Percentiles rank a stretch among this genome's conserved stretches.
Conservation (phyloP, 2,888 invertebrate genomes). For the Lasioglossum marginatum region DNA sequence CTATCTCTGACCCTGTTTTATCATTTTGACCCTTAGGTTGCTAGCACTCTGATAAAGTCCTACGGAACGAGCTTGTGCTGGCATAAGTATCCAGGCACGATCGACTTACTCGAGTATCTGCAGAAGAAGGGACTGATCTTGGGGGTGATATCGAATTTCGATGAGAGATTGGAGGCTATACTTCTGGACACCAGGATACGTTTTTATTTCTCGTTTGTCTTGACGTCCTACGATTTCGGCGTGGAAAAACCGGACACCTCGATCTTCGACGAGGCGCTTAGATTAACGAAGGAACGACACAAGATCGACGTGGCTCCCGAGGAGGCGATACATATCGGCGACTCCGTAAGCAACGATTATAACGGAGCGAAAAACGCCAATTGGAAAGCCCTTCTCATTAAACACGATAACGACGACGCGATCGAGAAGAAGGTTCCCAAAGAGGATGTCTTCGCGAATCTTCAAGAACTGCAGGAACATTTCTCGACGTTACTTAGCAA, state of each 20-base stretch:
- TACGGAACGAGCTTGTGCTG: constrained; percentile 91
- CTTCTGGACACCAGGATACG: constrained; percentile 88
- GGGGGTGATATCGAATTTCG: constrained; percentile 95
- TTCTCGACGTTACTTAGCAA: constrained; percentile 58
- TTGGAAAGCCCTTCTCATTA: constrained; percentile 89
- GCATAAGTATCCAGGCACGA: constrained; percentile 88
- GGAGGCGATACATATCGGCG: constrained; percentile 93
- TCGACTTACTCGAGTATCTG: constrained; percentile 88
- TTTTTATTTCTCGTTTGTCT: constrained; percentile 91
- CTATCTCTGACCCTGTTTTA: constrained; percentile 67
- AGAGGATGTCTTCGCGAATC: constrained; percentile 68
- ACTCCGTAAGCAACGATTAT: constrained; percentile 91
- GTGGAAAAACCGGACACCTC: constrained; percentile 90
- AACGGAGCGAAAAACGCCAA: constrained; percentile 90
- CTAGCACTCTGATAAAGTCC: constrained; percentile 88
- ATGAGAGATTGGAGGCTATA: constrained; percentile 91
- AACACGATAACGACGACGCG: constrained; percentile 62
- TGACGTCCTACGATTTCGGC: constrained; percentile 91
- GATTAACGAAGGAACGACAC: constrained; percentile 86
- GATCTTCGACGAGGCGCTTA: constrained; percentile 88
- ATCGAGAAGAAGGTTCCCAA: constrained; percentile 55
- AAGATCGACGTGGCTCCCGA: constrained; percentile 82
- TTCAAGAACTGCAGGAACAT: constrained; percentile 73
- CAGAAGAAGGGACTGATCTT: constrained; percentile 84
- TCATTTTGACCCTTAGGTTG: constrained; percentile 83